These are phyloP conservation scores for Calameuta idolon DNA, from an alignment of 2,888 invertebrate species.

Conservation along the genomic window DNA sequence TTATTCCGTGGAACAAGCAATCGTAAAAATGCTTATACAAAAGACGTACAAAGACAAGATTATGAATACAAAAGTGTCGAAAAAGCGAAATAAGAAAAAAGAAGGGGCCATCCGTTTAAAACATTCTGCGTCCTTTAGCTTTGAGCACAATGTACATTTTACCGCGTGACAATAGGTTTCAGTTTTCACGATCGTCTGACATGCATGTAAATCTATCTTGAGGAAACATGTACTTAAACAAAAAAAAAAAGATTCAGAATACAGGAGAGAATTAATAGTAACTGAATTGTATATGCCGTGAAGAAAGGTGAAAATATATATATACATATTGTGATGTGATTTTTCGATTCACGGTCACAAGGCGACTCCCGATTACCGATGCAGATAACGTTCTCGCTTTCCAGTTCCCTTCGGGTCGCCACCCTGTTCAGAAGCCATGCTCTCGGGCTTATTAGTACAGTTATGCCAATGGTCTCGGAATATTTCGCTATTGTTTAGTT, in stretches of 20 bases:
- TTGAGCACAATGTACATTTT: not conserved
- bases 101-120: not conserved
- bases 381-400: no score
- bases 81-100: not conserved
- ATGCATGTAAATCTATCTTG: not conserved
- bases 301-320: not conserved
- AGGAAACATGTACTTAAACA: not conserved
- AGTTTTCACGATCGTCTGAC: not conserved
- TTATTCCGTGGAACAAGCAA: not conserved
- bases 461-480: no score
- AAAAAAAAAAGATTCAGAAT: not conserved
- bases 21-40: not conserved
- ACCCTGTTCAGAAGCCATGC: no score
- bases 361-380: no score
- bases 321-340: no score
- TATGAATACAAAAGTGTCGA: not conserved
- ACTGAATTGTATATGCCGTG: not conserved
- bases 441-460: no score
- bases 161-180: not conserved
- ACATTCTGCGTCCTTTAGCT: not conserved
- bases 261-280: not conserved
- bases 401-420: no score
- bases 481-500: no score
- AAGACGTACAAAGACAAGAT: not conserved
- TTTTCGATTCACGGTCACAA: no score